phyloP scores from a whole-genome alignment of 2,888 invertebrate genomes.

The Heliconius aoede region DNA sequence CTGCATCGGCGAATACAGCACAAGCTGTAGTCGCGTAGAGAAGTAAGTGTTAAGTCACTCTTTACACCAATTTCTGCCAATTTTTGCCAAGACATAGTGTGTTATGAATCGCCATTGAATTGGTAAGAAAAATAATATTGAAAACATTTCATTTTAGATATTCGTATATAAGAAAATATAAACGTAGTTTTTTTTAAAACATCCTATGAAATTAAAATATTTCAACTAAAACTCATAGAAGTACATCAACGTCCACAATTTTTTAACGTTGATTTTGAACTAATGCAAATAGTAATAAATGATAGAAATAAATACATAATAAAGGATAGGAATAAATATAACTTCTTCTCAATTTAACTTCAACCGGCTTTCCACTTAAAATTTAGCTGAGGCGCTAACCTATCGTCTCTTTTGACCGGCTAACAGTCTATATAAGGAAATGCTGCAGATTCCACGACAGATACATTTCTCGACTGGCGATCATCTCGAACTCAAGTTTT shows the following conservation, averaged over 20 bases:
- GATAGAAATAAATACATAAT: too few species aligned
- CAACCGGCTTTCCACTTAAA: conserved; percentile 16
- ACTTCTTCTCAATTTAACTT: too few species aligned
- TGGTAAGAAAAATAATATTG: too few species aligned
- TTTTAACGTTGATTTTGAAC: neutral
- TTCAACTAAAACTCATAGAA: neutral
- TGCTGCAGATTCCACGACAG: conserved; percentile 55
- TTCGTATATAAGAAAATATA: too few species aligned
- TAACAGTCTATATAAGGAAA: conserved; percentile 60
- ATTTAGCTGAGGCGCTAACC: conserved; percentile 54
- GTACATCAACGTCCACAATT: neutral
- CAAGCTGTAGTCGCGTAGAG: too few species aligned
- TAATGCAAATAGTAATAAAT: neutral
- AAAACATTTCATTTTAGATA: too few species aligned
- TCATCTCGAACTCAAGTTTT: conserved; percentile 52
- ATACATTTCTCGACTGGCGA: conserved; percentile 48
- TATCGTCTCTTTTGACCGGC: conserved; percentile 54
- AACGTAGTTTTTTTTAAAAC: too few species aligned
- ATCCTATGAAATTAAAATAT: too few species aligned
- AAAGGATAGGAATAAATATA: too few species aligned
- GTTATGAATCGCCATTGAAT: too few species aligned
- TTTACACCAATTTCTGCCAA: neutral
- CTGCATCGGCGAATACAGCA: too few species aligned
- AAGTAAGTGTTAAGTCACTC: neutral
- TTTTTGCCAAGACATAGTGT: too few species aligned